Percentiles rank a stretch among this genome's conserved stretches.
Conservation (phyloP, 2,113 vertebrate species). For the Lepidothrix coronata region DNA sequence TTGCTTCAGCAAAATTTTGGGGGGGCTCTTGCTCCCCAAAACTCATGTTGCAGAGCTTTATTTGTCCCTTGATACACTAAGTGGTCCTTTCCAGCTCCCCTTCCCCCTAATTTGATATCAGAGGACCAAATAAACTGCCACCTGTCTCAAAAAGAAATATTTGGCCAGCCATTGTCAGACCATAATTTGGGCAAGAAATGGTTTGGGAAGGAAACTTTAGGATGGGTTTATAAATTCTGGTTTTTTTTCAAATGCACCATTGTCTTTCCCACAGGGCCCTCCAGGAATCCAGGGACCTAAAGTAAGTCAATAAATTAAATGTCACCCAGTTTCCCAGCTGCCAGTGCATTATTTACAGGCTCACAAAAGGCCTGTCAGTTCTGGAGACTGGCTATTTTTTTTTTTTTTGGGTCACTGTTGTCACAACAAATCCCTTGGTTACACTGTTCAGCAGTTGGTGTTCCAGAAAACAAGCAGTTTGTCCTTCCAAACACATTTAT, state of each 20-base stretch:
- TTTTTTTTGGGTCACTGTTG: background rate
- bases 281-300: conserved; percentile 90
- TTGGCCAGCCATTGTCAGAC: background rate
- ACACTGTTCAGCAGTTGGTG: background rate
- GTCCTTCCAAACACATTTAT: background rate
- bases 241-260: background rate
- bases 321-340: background rate
- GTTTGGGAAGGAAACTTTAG: background rate
- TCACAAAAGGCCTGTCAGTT: conserved; percentile 39
- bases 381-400: background rate
- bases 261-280: conserved; percentile 79
- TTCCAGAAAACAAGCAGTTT: background rate
- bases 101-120: background rate
- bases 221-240: background rate
- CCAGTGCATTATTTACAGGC: conserved; percentile 18
- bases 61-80: background rate
- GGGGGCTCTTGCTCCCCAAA: background rate
- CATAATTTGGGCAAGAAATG: background rate
- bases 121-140: background rate
- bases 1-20: background rate
- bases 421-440: conserved; percentile 4
- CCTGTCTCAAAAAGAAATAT: background rate
- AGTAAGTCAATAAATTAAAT: conserved; percentile 73
- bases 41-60: background rate
- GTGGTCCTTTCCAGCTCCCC: background rate